Base-by-base conservation (phyloP, 2,888 invertebrate genomes). In the Plutella xylostella region DNA sequence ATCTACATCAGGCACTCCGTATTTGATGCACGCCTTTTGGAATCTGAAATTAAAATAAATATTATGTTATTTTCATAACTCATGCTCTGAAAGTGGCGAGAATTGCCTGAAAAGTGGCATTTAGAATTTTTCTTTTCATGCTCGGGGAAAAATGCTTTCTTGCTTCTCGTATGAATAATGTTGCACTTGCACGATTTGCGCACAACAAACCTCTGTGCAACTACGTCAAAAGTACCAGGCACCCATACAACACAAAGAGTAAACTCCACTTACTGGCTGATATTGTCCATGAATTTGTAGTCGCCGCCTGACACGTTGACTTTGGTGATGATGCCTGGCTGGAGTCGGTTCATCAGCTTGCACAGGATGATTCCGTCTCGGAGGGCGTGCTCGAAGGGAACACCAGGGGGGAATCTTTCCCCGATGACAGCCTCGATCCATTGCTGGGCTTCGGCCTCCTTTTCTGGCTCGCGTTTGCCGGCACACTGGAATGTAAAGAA, bases 211-310 rank as follows among this genome's bases (percentile, higher is more conserved):
- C n/a, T n/a, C n/a, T n/a, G n/a, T n/a, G n/a, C n/a, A 28, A 28
- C 28, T 28, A 28, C n/a, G 28, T 12, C 28, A 6, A 28, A 28
- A 28, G 28, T 28, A 28, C 28, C n/a, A 28, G 28, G 28, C 7
- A 12, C 9, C 11, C 28, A 28, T 3, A 6, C 9, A 28, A 28
- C 28, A 28, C n/a, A 28, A n/a, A 28, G 11, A 4, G 28, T 28
- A 12, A 28, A 28, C 37, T 37, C 6, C 47, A 88, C 91, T 87
- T 70, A 97, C 92, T 93, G 92, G 75, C 89, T 92, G 49, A 97
- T 91, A 68, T 97, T 97, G 67, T 97, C 97, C 96, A 97, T 97
- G 87, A 94, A 91, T 68, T 96, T 97, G 85, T 97, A 97, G 62
- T 96, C 96, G 4, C 95, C 94, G 6, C 93, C 92, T 1, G 89